Evolutionary conservation across 2,888 invertebrate species (phyloP), one percentile per base, ranked within the genome.

Genomic region (Hedychridium roseum): DNA sequence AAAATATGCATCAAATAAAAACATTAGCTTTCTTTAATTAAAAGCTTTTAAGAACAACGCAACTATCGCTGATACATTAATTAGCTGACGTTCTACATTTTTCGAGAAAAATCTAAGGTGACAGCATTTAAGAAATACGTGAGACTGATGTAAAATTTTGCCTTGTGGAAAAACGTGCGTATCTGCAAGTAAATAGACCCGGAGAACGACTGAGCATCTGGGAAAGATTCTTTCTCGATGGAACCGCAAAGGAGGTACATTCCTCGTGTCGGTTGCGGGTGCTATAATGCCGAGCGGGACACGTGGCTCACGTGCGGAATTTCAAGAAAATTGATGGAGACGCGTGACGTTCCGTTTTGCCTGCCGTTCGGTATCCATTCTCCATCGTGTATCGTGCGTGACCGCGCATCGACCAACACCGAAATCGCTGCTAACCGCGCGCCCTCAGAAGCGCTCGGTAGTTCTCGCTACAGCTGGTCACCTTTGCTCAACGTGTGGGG

Each of bases 301-400:
- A 66, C 62, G 65, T 61, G 65, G 58, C 68, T 65, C 69, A 70
- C 68, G 71, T 61, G 66, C 68, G 58, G 66, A 67, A 66, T 65
- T 67, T 61, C 57, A 51, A 57, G 50, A 66, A 69, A 66, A 56
- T 61, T 48, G 50, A 60, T 43, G 51, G 38, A 47, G 47, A 49
- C 23, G 26, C 32, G 9, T 31, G 16, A 17, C 35, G 12, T 28
- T 20, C 30, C 17, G 17, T 40, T 14, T 48, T 45, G 42, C 57
- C 42, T 38, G n/a, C 38, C 28, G 32, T 42, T 42, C 47, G 30
- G 54, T 60, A 59, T 61, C 61, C 58, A 58, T 52, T 38, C 50
- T 44, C 34, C 59, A 59, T 46, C 40, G 36, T 43, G 56, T 43
- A 18, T 32, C 43, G 61, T 60, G 66, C 71, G 71, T 72, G 71